Evolutionary conservation across 2,888 invertebrate species (phyloP), one percentile per base, ranked within the genome.

Genomic region (Drosophila paramelanica): DNA sequence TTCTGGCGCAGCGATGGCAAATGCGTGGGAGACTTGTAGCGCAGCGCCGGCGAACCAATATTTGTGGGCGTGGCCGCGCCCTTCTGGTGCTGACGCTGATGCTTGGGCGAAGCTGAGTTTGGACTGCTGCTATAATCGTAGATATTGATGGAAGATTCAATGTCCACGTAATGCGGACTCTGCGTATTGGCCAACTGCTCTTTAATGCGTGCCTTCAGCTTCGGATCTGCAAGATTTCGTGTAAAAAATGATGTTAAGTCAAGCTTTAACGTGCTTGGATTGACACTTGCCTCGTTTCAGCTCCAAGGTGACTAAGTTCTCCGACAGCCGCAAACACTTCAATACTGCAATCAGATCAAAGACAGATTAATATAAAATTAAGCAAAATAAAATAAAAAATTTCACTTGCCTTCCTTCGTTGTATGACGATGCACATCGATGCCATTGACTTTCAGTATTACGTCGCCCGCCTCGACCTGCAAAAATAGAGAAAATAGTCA

Each of bases 391-490:
- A 1, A 13, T 13, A 13, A 36, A 36, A 13, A 36, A 36, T 36
- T 5, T 1, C 7, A 79, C 81, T 79, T 79, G 97, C 97, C 97
- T 95, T 98, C 97, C 94, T 97, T 97, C 92, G 97, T 98, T 93
- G 96, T 97, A 93, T 96, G 96, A 93, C 96, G 95, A 94, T 96
- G 96, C 91, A 98, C 97, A 94, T 97, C 97, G 91, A 96, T 96
- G 94, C 97, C 97, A 94, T 98, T 98, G 92, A 98, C 96, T 95
- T 97, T 97, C 93, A 97, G 94, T 93, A 98, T 96, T 91, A 98
- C 96, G 94, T 98, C 98, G 89, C 98, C 98, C 91, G 97, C 97
- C 94, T 98, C 97, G 91, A 98, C 96, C 98, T 98, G 95, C 71
- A 84, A 81, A 31, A 38, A 23, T 14, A 11, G 14, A 7, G 7